Base-by-base conservation (phyloP, 37 sponge, comb jelly and placozoan genomes). In the Spongilla lacustris region DNA sequence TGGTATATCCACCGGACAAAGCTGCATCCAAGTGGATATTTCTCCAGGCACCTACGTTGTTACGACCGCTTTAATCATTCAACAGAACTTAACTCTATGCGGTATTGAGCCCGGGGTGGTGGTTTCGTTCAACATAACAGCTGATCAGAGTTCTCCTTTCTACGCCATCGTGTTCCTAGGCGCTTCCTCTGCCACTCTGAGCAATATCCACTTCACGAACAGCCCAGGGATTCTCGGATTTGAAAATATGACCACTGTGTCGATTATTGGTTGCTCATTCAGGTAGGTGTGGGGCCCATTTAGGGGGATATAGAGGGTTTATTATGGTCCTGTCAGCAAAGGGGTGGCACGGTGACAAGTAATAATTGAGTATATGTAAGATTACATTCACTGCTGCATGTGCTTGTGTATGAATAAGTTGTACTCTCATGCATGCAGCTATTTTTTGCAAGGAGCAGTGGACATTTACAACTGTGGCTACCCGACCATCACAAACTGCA, bases 391-490 rank as follows among this genome's bases (percentile, higher is more conserved):
- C 41, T 41, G 6, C 41, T 41, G 41, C 41, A 41, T 6, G 6
- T 9, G 3, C 6, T 6, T 41, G 41, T 41, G 6, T 41, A 41
- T 41, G 3, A 9, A 41, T 41, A 41, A 9, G 41, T 9, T 3
- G 6, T 3, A 9, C 6, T 41, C 41, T 41, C 58, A 58, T 58
- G 58, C 19, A 58, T 58, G 58, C 80, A 79, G 80, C 17, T 24
- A 79, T n/a, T 79, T 79, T 22, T 9, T 23, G 1, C 66, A 79
- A 50, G 80, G 87, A 77, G 83, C 83, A 13, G 37, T 91, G 21
- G 87, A 91, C 71, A 25, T 86, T 32, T 83, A 50, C 68, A 86
- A 91, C 83, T 68, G 78, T 67, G 50, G 25, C 28, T 75, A 71
- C 2, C 77, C 86, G 22, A 23, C 78, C 9, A 49, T 91, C 13